These are phyloP conservation scores for Eugnorisma glareosa DNA, from an alignment of 2,888 invertebrate species.

Conservation along the genomic window DNA sequence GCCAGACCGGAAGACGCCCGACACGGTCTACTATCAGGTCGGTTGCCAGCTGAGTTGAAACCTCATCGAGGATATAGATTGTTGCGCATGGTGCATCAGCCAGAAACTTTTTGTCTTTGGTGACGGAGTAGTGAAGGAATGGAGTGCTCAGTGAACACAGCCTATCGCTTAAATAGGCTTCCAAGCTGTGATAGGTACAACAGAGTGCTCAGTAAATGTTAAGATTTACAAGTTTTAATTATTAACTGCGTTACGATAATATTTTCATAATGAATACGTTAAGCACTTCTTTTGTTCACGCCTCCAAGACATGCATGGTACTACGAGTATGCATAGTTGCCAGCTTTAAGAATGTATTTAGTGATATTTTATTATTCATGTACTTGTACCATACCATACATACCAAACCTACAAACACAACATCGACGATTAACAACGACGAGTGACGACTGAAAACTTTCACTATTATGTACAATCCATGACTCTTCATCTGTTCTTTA, in stretches of 20 bases:
- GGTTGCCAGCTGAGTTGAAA: constrained; percentile 21
- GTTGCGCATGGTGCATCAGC: constrained; percentile 17
- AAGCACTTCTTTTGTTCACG: constrained; percentile 11
- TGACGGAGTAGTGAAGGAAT: constrained; percentile 6
- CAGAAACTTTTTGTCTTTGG: neutral
- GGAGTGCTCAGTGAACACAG: neutral
- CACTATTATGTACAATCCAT: constrained; percentile 38
- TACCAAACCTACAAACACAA: neutral
- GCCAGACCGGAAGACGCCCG: constrained; percentile 96
- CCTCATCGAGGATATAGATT: neutral
- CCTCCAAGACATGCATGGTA: constrained; percentile 3
- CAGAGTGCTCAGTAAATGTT: neutral
- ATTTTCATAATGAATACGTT: neutral
- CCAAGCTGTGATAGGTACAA: neutral
- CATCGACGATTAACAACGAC: too few relatives aligned
- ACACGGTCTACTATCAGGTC: constrained; percentile 98
- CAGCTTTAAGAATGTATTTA: constrained; percentile 29
- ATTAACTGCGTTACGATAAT: too few relatives aligned
- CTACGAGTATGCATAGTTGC: constrained; percentile 7
- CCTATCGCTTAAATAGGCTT: neutral
- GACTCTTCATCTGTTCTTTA: constrained; percentile 54
- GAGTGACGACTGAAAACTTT: constrained; percentile 25
- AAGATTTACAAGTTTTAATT: neutral
- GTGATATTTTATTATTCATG: neutral
- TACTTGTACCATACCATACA: constrained; percentile 10